These are phyloP conservation scores for Rhodophaea formosa DNA, from an alignment of 2,888 invertebrate genomes.

Conservation along the genomic window DNA sequence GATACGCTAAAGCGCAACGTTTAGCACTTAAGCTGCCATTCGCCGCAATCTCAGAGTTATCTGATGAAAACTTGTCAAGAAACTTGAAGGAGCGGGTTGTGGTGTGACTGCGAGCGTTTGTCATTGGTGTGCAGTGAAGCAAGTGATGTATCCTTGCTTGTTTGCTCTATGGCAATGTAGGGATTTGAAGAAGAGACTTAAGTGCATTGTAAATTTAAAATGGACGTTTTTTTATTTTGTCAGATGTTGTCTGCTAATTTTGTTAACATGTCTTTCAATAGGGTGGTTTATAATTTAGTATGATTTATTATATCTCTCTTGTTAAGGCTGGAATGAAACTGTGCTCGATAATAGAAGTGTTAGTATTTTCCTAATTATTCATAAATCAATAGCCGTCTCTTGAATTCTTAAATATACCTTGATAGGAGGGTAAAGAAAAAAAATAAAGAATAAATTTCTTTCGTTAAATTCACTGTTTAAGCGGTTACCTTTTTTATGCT, in stretches of 20 bases:
- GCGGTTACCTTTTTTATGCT: too few species aligned
- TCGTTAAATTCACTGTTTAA: too few species aligned
- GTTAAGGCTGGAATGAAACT: too few species aligned
- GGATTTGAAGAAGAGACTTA: not conserved
- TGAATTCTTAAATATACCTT: too few species aligned
- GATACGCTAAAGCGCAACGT: conserved; percentile 42
- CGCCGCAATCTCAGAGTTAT: conserved; percentile 53
- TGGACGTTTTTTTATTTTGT: not conserved
- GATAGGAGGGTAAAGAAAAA: too few species aligned
- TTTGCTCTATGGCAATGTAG: conserved; percentile 16
- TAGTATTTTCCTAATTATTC: too few species aligned
- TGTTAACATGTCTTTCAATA: too few species aligned
- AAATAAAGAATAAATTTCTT: too few species aligned
- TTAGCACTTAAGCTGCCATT: conserved; percentile 50
- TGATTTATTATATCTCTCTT: too few species aligned
- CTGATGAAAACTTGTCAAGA: conserved; percentile 71
- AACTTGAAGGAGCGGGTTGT: conserved; percentile 37
- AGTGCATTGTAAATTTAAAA: not conserved
- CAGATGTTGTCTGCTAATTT: not conserved
- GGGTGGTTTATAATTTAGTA: too few species aligned
- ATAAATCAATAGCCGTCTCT: too few species aligned
- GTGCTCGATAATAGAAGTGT: too few species aligned
- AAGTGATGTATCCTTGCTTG: conserved; percentile 18
- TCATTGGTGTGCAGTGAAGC: conserved; percentile 28
- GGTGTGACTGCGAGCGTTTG: conserved; percentile 31